Evolutionary conservation across 1,140 invertebrate species (phyloP).

Genomic region (Teleopsis dalmanni): DNA sequence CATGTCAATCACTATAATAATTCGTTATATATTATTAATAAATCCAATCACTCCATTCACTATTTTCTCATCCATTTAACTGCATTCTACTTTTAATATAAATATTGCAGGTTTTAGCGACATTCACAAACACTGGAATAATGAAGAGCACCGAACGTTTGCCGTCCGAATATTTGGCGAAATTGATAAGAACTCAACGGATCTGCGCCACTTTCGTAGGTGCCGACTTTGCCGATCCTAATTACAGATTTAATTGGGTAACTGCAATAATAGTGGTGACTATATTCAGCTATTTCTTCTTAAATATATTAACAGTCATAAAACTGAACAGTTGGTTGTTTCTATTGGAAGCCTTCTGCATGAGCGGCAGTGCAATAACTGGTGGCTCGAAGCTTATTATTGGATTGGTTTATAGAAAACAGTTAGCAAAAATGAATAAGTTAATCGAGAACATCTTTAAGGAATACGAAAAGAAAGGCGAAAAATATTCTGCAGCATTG

Average conservation of each 20-base stretch:
- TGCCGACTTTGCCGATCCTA: conserved; percentile 13
- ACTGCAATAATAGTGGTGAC: conserved; percentile 1
- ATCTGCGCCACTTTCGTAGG: conserved; percentile 8
- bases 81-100: no score
- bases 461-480: conserved; percentile 11
- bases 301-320: conserved; percentile 14
- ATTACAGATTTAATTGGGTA: conserved; percentile 15
- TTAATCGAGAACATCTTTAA: conserved; percentile 5
- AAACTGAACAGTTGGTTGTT: conserved; percentile 14
- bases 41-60: no score
- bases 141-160: no score
- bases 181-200: background rate
- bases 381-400: conserved; percentile 14
- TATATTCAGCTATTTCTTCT: conserved; percentile 12
- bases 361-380: conserved; percentile 17
- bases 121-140: no score
- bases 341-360: conserved; percentile 13
- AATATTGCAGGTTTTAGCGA: no score
- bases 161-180: background rate
- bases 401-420: background rate
- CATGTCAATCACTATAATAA: no score
- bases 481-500: conserved; percentile 10
- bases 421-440: background rate
- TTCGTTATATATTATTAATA: no score
- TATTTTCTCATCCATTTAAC: no score